Conservation (phyloP, 2,797 vertebrate species). For the Anabas testudineus region DNA sequence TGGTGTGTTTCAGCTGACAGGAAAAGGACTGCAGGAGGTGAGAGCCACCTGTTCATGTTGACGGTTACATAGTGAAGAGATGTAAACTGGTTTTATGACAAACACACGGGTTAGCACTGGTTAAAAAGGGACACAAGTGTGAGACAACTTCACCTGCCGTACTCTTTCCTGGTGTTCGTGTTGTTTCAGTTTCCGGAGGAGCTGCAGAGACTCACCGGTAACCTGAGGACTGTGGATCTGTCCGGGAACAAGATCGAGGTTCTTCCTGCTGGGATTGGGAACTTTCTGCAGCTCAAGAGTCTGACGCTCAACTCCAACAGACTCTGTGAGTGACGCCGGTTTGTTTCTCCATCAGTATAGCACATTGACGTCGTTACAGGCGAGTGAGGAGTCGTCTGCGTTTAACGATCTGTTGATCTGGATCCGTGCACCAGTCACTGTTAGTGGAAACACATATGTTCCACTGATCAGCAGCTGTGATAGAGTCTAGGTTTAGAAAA, state of each 20-base stretch:
- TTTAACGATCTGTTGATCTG: too few relatives aligned
- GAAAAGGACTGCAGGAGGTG: conserved; percentile 92
- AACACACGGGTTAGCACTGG: too few relatives aligned
- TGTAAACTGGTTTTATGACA: too few relatives aligned
- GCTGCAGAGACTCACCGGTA: conserved; percentile 90
- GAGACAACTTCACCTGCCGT: too few relatives aligned
- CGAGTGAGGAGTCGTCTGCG: too few relatives aligned
- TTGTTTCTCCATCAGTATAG: too few relatives aligned
- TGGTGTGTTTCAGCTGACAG: conserved; percentile 95
- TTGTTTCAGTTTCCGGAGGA: conserved; percentile 92
- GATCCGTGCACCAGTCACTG: too few relatives aligned
- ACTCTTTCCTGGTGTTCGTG: background rate
- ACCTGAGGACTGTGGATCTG: conserved; percentile 94
- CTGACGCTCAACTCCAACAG: conserved; percentile 91
- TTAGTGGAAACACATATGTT: too few relatives aligned
- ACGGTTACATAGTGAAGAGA: background rate
- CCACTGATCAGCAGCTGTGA: too few relatives aligned
- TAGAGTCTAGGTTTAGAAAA: too few relatives aligned
- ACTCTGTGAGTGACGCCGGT: conserved; percentile 83
- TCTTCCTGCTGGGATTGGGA: conserved; percentile 90
- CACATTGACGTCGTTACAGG: too few relatives aligned
- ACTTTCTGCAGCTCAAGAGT: conserved; percentile 92
- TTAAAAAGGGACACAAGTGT: too few relatives aligned
- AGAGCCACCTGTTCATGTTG: conserved; percentile 20
- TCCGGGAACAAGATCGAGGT: conserved; percentile 93